These are phyloP conservation scores for Botia almorhae DNA, from an alignment of 2,797 vertebrate genomes.

Conservation along the genomic window DNA sequence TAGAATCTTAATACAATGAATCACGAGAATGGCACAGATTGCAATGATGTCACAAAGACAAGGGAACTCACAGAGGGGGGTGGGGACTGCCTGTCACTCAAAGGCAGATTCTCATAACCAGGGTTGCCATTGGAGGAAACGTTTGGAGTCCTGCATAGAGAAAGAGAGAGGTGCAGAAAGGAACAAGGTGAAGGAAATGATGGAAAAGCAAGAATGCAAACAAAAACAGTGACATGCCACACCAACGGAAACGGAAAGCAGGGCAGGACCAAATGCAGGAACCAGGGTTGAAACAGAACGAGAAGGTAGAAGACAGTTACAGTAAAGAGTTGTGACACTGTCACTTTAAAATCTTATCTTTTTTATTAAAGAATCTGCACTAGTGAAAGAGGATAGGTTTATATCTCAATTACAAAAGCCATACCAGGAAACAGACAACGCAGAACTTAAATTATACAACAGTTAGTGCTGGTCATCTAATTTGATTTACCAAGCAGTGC, in stretches of 20 bases:
- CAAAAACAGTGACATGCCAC: conserved; percentile 63
- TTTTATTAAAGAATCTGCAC: not conserved
- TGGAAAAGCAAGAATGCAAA: conserved; percentile 68
- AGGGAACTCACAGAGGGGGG: conserved; percentile 88
- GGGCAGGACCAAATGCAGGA: conserved; percentile 60
- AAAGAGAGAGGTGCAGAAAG: conserved; percentile 73
- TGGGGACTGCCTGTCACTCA: conserved; percentile 86
- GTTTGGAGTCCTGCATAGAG: conserved; percentile 92
- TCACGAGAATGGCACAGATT: conserved; percentile 70
- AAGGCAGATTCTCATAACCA: conserved; percentile 92
- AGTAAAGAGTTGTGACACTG: conserved; percentile 45
- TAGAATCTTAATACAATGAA: conserved; percentile 53
- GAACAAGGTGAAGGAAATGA: conserved; percentile 67
- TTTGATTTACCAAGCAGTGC: not conserved
- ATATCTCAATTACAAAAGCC: not conserved
- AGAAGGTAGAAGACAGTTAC: conserved; percentile 69
- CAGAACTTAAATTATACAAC: not conserved
- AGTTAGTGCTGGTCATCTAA: not conserved
- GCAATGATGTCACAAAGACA: conserved; percentile 77
- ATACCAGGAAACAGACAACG: not conserved
- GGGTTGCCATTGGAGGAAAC: conserved; percentile 97
- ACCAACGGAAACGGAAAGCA: conserved; percentile 68
- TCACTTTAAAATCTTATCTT: not conserved
- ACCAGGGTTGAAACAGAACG: conserved; percentile 71
- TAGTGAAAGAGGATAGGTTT: not conserved